Base-by-base conservation (phyloP, 2,888 invertebrate genomes). In the Chironomus riparius region DNA sequence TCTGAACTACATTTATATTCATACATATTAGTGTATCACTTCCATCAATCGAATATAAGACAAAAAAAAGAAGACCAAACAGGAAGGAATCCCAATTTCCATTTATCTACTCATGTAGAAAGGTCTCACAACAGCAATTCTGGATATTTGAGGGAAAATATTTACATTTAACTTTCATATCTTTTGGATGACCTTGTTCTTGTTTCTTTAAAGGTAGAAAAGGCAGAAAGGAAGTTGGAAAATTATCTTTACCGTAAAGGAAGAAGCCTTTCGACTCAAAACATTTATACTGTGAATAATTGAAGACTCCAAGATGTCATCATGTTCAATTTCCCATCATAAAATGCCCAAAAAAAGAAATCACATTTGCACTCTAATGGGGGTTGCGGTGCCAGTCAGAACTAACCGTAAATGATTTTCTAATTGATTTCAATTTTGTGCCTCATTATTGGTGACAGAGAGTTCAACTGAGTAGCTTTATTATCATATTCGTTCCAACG, bases 331-430 rank as follows among this genome's bases (percentile, higher is more conserved):
- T 70, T 70, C 70, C 18, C 69, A 65, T 65, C 65, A 65, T 65
- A 65, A 68, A 38, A 47, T n/a, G 1, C 1, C 47, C 4, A 10
- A 28, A 47, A 28, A 38, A 28, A 15, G 48, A 47, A 50, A 68
- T 68, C 22, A 21, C 47, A 72, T 72, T 72, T 72, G 72, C 72
- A 72, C 72, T 62, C 38, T 38, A 72, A 72, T 61, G 61, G 15
- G 62, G 47, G 62, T 61, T 62, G 15, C 56, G 21, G 18, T 22
- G 18, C 18, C 28, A 38, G 38, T 38, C 38, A 38, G 38, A 56
- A 24, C 28, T 21, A 15, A 10, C 47, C 18, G 21, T 47, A 70
- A 70, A 70, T 72, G 72, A 72, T 62, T 72, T 62, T 72, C 61
- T 62, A 72, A 72, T 72, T 62, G 61, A 62, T 62, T 61, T 4